phyloP scores from a whole-genome alignment of 2,113 vertebrate genomes.

The Rhinopomastus cyanomelas region DNA sequence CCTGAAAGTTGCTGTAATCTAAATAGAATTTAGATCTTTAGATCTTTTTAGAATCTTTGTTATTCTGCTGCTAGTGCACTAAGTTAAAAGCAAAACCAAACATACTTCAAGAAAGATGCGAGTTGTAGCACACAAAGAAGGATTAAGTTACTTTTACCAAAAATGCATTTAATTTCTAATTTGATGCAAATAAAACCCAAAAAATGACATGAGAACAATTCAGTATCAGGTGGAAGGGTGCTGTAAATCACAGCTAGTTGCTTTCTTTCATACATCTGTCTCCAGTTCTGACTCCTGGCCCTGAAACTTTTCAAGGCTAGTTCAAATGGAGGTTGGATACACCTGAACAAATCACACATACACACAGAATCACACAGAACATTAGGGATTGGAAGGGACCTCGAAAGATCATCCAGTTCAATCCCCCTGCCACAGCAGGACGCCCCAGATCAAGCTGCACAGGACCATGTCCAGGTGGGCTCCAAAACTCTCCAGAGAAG shows the following conservation, averaged over 20 bases:
- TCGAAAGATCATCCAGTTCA: too few relatives aligned
- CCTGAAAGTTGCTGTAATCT: slow-evolving; percentile 24
- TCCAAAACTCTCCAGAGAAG: too few relatives aligned
- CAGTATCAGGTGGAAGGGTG: neutral
- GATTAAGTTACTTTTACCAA: neutral
- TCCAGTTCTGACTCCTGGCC: neutral
- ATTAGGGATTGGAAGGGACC: too few relatives aligned
- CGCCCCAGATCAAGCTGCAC: too few relatives aligned
- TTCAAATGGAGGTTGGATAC: too few relatives aligned
- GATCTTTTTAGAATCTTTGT: too few relatives aligned
- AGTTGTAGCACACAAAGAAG: neutral
- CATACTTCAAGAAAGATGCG: neutral
- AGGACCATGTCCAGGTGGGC: too few relatives aligned
- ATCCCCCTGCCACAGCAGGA: too few relatives aligned
- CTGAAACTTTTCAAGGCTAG: too few relatives aligned
- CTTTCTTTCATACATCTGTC: neutral
- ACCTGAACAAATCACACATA: too few relatives aligned
- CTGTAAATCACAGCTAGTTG: neutral
- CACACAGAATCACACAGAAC: too few relatives aligned
- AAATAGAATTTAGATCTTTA: too few relatives aligned
- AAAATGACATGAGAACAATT: neutral
- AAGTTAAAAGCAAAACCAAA: slow-evolving; percentile 24
- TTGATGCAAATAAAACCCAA: neutral
- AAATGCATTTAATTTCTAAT: neutral
- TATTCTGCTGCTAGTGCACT: slow-evolving; percentile 4